Percentiles rank a stretch among this genome's conserved stretches.
Evolutionary conservation across 2,113 vertebrate species (phyloP).

Genomic region (Numida meleagris): DNA sequence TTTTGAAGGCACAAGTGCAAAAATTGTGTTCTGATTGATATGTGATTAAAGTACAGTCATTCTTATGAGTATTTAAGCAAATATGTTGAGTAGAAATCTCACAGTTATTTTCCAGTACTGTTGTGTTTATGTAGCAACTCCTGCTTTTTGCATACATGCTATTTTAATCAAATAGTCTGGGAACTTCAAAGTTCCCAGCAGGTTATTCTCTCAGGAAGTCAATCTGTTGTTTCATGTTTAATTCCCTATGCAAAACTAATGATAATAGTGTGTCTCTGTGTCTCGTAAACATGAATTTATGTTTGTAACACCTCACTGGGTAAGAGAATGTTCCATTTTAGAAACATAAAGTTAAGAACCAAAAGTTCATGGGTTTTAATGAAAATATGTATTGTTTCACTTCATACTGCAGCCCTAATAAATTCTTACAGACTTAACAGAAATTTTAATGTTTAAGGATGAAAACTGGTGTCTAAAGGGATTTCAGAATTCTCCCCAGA

Average conservation of each 20-base stretch:
- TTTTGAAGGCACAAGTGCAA: not conserved
- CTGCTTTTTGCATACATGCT: not conserved
- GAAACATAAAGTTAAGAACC: not conserved
- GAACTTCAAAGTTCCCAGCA: not conserved
- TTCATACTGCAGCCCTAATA: not conserved
- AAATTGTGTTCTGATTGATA: not conserved
- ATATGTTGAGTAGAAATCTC: not conserved
- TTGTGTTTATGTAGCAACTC: not conserved
- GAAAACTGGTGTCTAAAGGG: not conserved
- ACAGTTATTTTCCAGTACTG: not conserved
- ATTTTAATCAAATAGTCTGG: not conserved
- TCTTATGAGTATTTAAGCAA: not conserved
- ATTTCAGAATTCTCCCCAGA: not conserved
- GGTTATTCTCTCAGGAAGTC: conserved; percentile 14
- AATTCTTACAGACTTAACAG: not conserved
- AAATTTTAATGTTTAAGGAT: not conserved
- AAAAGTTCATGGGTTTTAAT: not conserved
- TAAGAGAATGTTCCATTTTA: not conserved
- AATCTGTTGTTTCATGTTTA: not conserved
- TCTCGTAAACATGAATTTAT: not conserved
- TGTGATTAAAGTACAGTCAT: not conserved
- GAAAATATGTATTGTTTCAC: not conserved
- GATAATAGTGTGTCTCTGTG: not conserved
- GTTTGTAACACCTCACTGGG: not conserved
- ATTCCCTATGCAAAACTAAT: not conserved